phyloP scores from a whole-genome alignment of 2,797 vertebrate genomes.

The Sebastolobus alascanus region DNA sequence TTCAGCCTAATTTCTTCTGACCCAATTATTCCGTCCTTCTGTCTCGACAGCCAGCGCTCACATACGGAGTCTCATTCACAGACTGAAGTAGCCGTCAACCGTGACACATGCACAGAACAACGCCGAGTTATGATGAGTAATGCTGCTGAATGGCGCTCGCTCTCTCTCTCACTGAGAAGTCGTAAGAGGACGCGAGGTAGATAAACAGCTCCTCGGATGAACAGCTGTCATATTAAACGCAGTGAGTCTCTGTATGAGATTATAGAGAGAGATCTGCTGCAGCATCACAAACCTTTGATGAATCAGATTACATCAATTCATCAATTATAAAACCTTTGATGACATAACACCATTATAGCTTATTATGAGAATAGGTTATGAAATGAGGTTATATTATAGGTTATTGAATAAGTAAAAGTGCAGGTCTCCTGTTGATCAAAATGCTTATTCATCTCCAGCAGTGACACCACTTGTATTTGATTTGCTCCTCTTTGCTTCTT shows the following conservation, averaged over 20 bases:
- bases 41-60: constrained; percentile 14
- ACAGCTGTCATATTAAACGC: constrained; percentile 29
- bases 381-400: background rate
- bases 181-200: background rate
- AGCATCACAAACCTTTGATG: background rate
- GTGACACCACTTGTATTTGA: background rate
- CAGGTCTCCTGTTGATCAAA: constrained; percentile 1
- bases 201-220: constrained; percentile 23
- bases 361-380: background rate
- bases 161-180: background rate
- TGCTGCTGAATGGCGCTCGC: background rate
- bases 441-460: constrained; percentile 6
- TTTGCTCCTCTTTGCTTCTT: constrained; percentile 8
- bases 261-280: background rate
- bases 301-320: background rate
- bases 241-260: background rate
- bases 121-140: background rate
- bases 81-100: constrained; percentile 14
- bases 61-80: constrained; percentile 7
- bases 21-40: constrained; percentile 58
- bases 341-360: background rate
- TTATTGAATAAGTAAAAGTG: background rate
- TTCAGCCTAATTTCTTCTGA: constrained; percentile 49
- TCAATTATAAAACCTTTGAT: background rate
- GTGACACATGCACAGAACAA: constrained; percentile 1